These are phyloP conservation scores for Parambassis ranga DNA, from an alignment of 2,797 vertebrate genomes.

Conservation along the genomic window DNA sequence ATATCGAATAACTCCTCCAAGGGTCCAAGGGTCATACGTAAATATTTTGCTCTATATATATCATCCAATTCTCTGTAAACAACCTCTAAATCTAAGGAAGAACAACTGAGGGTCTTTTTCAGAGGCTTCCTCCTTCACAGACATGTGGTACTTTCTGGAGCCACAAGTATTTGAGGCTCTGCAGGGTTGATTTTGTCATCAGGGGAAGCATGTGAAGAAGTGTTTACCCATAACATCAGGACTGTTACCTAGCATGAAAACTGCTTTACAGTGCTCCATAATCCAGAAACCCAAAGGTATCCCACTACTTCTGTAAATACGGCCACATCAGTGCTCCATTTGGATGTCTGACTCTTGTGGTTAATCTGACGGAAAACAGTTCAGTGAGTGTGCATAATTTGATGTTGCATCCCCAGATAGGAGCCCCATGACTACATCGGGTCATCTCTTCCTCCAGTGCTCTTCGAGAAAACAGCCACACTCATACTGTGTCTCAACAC, in stretches of 20 bases:
- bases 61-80: too few relatives aligned
- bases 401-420: constrained; percentile 9
- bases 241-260: background rate
- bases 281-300: background rate
- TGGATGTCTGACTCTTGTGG: background rate
- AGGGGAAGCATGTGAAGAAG: too few relatives aligned
- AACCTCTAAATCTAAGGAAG: too few relatives aligned
- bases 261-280: background rate
- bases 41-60: too few relatives aligned
- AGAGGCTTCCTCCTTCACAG: too few relatives aligned
- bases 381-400: constrained; percentile 14
- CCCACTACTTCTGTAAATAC: background rate
- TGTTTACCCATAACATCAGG: background rate
- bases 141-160: too few relatives aligned
- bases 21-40: too few relatives aligned
- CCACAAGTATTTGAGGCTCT: too few relatives aligned
- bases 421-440: constrained; percentile 1
- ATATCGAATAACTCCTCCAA: too few relatives aligned
- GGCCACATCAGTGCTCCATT: background rate
- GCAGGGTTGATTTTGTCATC: too few relatives aligned
- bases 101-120: too few relatives aligned
- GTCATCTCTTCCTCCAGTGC: constrained; percentile 21
- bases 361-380: constrained; percentile 6
- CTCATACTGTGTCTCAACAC: constrained; percentile 29
- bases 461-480: constrained; percentile 21